Base-by-base conservation (phyloP, 2,888 invertebrate genomes). In the Philaethria dido region DNA sequence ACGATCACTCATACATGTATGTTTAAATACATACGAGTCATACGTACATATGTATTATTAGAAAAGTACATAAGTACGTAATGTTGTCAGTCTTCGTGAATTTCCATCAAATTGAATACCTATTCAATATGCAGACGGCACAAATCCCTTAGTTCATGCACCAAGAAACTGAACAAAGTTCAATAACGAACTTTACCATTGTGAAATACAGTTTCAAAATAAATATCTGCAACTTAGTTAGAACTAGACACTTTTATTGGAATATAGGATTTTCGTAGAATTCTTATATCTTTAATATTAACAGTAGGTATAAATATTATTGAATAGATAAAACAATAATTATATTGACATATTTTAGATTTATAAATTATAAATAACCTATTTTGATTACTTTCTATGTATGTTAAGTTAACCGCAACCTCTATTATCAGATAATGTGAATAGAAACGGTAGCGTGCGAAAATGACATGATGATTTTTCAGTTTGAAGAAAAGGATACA, bases 71-170 rank as follows among this genome's bases (percentile, higher is more conserved):
- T 25, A 18, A 13, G 16, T 36, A 4, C 20, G 8, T 22, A 25
- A 36, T 3, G 9, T 16, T 29, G 20, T 29, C 20, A 9, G 50
- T 9, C 11, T 18, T 16, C 9, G 11, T 33, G 52, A 52, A 52
- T 42, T 65, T 48, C 33, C 59, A 39, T 39, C 39, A 36, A 48
- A 20, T 50, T n/a, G 59, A 44, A 60, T 33, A 45, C 42, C 59
- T 59, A 64, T 44, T 65, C 64, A 39, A 64, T 68, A 64, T 68
- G 64, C 68, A 68, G 61, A 61, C 64, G 61, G 54, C 68, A 68
- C 36, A 62, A 66, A 69, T 63, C 60, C 66, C 54, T 47, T 66
- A 54, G 62, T 66, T 60, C 63, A 66, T 60, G 59, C 66, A 57
- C 45, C 66, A 63, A 59, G 62, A 52, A 69, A 50, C 44, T 16